Evolutionary conservation across 1,140 invertebrate genomes (phyloP), one percentile per base, ranked within the genome.

Genomic region (Colletes gigas): DNA sequence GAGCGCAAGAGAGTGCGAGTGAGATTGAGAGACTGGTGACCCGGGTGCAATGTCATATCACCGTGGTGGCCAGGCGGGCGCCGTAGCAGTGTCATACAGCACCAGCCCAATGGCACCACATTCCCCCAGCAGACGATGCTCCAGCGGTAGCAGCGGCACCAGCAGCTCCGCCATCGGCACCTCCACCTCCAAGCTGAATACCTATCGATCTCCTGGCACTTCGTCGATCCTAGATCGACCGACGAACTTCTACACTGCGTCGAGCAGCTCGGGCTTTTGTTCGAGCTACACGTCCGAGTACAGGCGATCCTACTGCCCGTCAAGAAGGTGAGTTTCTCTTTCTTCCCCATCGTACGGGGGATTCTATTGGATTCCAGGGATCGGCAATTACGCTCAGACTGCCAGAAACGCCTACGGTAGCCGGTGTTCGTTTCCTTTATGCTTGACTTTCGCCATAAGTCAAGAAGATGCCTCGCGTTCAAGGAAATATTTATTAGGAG

Each of bases 81-180:
- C 92, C 82, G 92, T 93, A 78, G 91, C 92, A 80, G 88, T 92
- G 17, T 91, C 90, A 39, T 93, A 91, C 81, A 92, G 88, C 63
- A 89, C 88, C 63, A 93, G 83, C 70, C 84, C 91, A 77, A 93
- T 93, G 91, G 88, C 91, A 62, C 89, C 92, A 21, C 84, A 93
- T 50, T 93, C 92, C 67, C 92, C 92, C 7, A 91, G 80, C 73
- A 87, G 91, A 39, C 88, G 92, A 72, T 92, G 87, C 57, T 89
- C 88, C 57, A 90, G 88, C 69, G 86, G 84, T 79, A 87, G 83
- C 63, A 75, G 83, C 76, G 81, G 79, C 72, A 81, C 84, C 65
- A 83, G 83, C 39, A 84, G 82, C 59, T 81, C 84, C 65, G 77
- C 84, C 7, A 85, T 84, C 74, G 75, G 81, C 54, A 62, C 68